These are phyloP conservation scores for Tetragonisca angustula DNA, from an alignment of 2,888 invertebrate species.

Conservation along the genomic window DNA sequence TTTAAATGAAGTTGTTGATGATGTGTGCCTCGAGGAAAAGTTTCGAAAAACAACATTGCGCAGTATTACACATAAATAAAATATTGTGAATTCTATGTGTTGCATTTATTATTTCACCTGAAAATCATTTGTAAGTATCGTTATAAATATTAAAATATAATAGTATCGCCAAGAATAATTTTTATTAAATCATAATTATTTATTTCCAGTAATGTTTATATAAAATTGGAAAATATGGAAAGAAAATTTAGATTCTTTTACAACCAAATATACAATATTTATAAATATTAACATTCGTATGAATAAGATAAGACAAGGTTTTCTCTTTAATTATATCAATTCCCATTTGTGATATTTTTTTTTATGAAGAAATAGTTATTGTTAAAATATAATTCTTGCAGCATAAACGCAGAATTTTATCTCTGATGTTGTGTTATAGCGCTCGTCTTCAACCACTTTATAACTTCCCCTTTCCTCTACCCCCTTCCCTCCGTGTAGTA, in stretches of 20 bases:
- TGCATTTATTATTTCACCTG: conserved; percentile 24
- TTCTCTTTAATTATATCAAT: neutral
- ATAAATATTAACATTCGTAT: neutral
- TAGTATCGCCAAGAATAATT: neutral
- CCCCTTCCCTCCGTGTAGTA: conserved; percentile 22
- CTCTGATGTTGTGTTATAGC: conserved; percentile 60
- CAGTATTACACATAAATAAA: conserved; percentile 82
- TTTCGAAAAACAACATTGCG: conserved; percentile 73
- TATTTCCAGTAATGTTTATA: neutral
- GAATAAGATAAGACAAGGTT: neutral
- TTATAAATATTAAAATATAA: neutral
- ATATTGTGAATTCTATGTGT: conserved; percentile 56
- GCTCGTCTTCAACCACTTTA: conserved; percentile 58
- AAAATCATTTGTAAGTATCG: neutral
- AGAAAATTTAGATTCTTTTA: neutral
- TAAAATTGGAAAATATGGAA: neutral
- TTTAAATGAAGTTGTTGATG: conserved; percentile 67
- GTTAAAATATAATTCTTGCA: conserved; percentile 35
- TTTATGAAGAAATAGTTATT: neutral
- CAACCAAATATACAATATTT: neutral
- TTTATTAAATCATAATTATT: neutral
- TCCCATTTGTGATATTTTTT: neutral
- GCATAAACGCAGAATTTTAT: conserved; percentile 57
- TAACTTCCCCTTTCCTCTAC: conserved; percentile 56
- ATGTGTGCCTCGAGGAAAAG: conserved; percentile 67